Evolutionary conservation across 2,888 invertebrate species (phyloP).

Genomic region (Gibbula magus): DNA sequence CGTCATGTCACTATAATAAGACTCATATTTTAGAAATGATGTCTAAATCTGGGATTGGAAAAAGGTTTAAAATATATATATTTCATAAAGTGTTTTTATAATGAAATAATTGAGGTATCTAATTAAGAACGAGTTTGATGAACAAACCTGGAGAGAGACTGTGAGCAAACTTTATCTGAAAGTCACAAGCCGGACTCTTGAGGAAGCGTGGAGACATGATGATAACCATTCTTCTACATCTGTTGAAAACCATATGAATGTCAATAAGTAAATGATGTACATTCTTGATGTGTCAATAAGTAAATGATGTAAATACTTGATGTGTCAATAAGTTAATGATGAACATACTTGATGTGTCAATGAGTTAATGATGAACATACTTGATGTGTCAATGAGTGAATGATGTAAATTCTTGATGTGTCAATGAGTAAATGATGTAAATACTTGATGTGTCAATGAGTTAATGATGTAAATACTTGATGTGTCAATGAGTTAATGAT

Average conservation of each 20-base stretch:
- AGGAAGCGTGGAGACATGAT: constrained; percentile 87
- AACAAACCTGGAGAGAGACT: constrained; percentile 82
- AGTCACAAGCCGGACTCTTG: constrained; percentile 84
- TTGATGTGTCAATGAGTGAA: not conserved
- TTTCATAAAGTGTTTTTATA: too few species aligned
- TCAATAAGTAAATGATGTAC: too few species aligned
- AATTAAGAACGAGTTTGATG: too few species aligned
- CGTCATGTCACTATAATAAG: too few species aligned
- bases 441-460: too few species aligned
- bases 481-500: too few species aligned
- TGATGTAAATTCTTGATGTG: not conserved
- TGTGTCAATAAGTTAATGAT: not conserved
- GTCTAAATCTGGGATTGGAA: too few species aligned
- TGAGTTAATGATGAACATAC: not conserved
- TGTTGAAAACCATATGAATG: constrained; percentile 39
- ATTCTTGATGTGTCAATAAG: not conserved
- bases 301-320: not conserved
- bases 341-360: not conserved
- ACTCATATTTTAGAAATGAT: too few species aligned
- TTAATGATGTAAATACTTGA: too few species aligned
- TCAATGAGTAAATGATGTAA: not conserved
- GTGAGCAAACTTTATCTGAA: constrained; percentile 87
- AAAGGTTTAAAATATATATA: too few species aligned
- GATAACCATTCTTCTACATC: constrained; percentile 87
- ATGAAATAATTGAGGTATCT: too few species aligned